Conservation (phyloP, 1,140 invertebrate genomes). For the Aphis gossypii region DNA sequence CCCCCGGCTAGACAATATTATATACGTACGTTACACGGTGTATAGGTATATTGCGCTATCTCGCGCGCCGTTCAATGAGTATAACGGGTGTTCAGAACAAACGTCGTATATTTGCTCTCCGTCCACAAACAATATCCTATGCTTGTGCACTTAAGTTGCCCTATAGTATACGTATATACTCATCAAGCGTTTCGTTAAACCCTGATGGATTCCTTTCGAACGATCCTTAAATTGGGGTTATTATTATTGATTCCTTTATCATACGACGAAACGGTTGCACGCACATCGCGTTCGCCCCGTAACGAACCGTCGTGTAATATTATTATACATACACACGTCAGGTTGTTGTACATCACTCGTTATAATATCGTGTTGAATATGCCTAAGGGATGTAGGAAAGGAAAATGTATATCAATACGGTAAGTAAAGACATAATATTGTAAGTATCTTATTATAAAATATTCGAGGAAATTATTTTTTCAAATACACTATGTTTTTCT, state of each 20-base stretch:
- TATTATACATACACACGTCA: background rate
- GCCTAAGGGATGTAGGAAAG: background rate
- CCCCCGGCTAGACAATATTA: background rate
- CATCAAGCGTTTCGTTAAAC: background rate
- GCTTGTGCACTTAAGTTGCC: background rate
- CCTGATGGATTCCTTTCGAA: background rate
- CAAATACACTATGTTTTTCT: background rate
- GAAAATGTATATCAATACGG: background rate
- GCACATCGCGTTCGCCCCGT: background rate
- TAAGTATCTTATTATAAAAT: background rate
- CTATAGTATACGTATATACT: background rate
- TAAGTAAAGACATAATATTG: background rate
- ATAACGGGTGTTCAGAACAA: background rate
- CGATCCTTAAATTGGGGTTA: background rate
- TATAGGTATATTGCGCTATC: background rate
- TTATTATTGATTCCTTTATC: conserved; percentile 19
- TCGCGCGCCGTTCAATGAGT: background rate
- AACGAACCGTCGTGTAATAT: background rate
- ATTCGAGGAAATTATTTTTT: background rate
- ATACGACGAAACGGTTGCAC: background rate
- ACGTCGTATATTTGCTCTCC: background rate
- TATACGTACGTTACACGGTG: background rate
- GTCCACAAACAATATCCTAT: background rate
- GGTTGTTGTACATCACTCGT: background rate
- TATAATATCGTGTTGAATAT: background rate